Conservation (phyloP, 2,113 vertebrate genomes). For the Anoplopoma fimbria region DNA sequence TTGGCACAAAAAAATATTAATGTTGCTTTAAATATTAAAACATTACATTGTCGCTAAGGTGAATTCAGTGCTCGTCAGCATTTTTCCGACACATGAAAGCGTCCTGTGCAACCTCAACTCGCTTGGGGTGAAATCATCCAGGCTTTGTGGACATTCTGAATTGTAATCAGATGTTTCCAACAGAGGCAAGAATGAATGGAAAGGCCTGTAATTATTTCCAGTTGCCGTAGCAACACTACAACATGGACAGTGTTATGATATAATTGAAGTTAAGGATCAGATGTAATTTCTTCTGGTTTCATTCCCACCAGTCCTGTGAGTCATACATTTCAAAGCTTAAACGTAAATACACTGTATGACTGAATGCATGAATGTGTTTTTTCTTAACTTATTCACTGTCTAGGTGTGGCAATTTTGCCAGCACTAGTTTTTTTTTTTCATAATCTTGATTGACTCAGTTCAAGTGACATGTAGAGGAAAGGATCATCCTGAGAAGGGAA, state of each 20-base stretch:
- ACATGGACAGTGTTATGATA: constrained; percentile 62
- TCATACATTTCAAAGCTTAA: constrained; percentile 38
- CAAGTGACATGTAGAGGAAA: not conserved
- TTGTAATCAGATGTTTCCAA: constrained; percentile 68
- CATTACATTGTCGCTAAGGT: not conserved
- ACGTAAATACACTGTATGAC: not conserved
- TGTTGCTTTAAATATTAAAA: constrained; percentile 12
- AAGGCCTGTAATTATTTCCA: constrained; percentile 73
- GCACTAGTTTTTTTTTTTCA: not conserved
- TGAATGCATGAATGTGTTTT: not conserved
- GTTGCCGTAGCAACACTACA: constrained; percentile 73
- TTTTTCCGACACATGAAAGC: constrained; percentile 12
- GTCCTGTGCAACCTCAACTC: constrained; percentile 6
- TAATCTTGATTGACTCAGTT: not conserved
- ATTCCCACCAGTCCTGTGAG: constrained; percentile 36
- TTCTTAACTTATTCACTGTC: not conserved
- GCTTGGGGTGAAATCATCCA: constrained; percentile 22
- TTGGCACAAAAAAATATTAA: not conserved
- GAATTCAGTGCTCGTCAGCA: not conserved
- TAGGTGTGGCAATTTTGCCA: not conserved
- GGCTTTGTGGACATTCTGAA: constrained; percentile 40
- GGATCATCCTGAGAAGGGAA: not conserved
- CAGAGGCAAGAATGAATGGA: constrained; percentile 49
- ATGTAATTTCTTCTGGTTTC: constrained; percentile 55
- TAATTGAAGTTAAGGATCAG: constrained; percentile 48